Conservation (phyloP, 2,888 invertebrate species). For the Dolichopus griseipennis region DNA sequence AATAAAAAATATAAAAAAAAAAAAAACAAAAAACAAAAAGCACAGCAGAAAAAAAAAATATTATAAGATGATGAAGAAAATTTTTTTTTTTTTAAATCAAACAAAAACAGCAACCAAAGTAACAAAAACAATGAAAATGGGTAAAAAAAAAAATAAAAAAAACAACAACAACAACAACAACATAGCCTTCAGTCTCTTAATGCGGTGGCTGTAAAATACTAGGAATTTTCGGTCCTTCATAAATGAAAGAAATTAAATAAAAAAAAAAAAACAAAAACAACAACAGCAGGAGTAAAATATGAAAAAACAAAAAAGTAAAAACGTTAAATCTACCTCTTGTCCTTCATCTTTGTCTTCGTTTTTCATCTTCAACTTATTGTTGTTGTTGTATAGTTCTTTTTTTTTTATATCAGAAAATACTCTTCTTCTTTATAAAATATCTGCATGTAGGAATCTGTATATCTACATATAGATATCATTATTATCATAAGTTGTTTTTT, state of each 20-base stretch:
- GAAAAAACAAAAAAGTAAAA: not conserved
- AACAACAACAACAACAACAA: not conserved
- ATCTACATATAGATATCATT: not conserved
- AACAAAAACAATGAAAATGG: not conserved
- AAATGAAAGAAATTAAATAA: conserved; percentile 4
- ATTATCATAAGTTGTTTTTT: not conserved
- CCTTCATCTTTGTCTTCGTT: not conserved
- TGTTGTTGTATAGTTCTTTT: too few relatives aligned
- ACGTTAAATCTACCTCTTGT: not conserved
- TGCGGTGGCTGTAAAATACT: conserved; percentile 11
- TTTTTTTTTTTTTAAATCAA: not conserved
- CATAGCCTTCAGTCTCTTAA: conserved; percentile 7
- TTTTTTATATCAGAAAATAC: not conserved
- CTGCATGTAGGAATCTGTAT: not conserved
- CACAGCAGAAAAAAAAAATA: too few relatives aligned
- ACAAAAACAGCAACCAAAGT: conserved; percentile 6
- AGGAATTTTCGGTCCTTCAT: conserved; percentile 2
- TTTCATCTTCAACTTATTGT: not conserved
- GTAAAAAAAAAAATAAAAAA: too few relatives aligned
- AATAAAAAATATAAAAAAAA: not conserved
- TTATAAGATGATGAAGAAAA: not conserved
- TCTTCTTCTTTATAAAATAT: not conserved
- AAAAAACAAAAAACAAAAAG: not conserved
- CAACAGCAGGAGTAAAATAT: not conserved
- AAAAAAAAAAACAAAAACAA: not conserved